Percentiles rank a stretch among this genome's conserved stretches.
These are phyloP conservation scores for Trematomus bernacchii DNA, from an alignment of 2,797 vertebrate species.

Conservation along the genomic window DNA sequence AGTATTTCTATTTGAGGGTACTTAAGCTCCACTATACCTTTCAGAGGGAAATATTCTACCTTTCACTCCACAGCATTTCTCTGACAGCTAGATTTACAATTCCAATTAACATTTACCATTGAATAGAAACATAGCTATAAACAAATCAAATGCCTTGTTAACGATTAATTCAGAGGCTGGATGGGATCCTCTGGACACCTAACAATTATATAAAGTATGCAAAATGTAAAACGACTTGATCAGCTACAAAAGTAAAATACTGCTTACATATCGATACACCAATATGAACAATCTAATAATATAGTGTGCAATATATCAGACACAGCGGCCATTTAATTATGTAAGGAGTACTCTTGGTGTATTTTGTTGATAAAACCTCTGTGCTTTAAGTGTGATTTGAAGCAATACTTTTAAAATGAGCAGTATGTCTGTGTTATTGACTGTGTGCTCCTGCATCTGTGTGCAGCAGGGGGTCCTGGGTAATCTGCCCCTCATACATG, in stretches of 20 bases:
- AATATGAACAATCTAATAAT: background rate
- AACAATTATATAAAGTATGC: no score
- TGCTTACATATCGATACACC: background rate
- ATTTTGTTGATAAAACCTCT: background rate
- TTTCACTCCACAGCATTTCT: background rate
- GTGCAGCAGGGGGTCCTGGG: constrained; percentile 19
- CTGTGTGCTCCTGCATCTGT: constrained; percentile 2
- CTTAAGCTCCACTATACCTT: background rate
- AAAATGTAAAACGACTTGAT: no score
- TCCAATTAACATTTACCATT: background rate
- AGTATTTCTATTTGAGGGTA: background rate
- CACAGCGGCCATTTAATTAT: background rate
- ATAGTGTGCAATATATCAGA: no score
- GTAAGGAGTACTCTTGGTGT: background rate
- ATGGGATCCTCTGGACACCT: no score
- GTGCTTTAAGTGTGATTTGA: background rate
- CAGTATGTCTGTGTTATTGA: constrained; percentile 10
- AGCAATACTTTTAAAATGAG: background rate
- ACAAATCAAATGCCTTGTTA: background rate
- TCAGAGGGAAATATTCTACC: background rate
- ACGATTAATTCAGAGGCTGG: background rate
- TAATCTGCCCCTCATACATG: constrained; percentile 7
- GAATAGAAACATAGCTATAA: background rate
- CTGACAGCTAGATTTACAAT: background rate
- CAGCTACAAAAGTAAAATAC: background rate